Evolutionary conservation across 2,797 vertebrate species (phyloP).

Genomic region (Urocyon cinereoargenteus): DNA sequence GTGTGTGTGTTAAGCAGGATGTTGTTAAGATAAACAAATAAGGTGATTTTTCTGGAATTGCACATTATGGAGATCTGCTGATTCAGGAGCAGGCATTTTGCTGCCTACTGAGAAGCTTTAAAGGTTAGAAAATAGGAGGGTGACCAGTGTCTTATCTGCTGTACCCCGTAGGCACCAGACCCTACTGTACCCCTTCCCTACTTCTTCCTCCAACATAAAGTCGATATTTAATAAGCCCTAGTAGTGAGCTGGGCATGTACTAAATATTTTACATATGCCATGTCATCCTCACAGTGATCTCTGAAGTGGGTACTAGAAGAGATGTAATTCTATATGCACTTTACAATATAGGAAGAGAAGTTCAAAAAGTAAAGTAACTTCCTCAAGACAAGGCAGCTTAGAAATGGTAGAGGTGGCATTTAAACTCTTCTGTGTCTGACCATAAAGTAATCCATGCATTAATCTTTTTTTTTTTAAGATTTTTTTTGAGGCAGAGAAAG

Average conservation of each 20-base stretch:
- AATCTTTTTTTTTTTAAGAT: neutral
- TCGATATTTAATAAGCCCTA: neutral
- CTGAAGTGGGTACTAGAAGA: neutral
- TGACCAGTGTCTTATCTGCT: neutral
- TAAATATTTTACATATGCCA: neutral
- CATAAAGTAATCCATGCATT: neutral
- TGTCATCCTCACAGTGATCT: neutral
- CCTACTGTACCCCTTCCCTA: neutral
- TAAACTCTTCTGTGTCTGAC: neutral
- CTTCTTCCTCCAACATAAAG: neutral
- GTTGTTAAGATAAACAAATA: neutral
- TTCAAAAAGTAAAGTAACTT: neutral
- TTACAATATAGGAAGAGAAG: neutral
- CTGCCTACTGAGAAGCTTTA: neutral
- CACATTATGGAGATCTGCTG: neutral
- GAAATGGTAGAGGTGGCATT: neutral
- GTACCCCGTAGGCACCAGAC: too few species aligned
- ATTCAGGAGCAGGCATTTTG: neutral
- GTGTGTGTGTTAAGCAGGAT: slow-evolving; percentile 2
- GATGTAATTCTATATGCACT: neutral
- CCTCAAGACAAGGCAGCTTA: neutral
- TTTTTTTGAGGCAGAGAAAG: neutral
- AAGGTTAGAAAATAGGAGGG: neutral
- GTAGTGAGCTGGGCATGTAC: neutral
- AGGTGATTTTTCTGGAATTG: neutral